Base-by-base conservation (phyloP, 1,140 invertebrate genomes). In the Drosophila jambulina region DNA sequence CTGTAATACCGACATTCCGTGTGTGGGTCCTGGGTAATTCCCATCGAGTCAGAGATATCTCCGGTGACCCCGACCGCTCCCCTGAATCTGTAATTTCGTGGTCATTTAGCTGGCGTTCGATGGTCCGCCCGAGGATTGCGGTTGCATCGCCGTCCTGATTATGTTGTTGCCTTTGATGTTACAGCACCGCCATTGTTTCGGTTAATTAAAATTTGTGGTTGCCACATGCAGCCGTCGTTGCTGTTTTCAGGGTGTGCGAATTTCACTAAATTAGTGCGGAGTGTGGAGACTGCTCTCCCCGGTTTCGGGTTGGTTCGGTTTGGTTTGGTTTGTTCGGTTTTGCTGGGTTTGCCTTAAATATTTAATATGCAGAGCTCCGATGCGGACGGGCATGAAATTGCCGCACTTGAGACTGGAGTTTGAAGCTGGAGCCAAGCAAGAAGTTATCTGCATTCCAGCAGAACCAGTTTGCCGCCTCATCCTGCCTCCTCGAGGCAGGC, bases 141-240 rank as follows among this genome's bases (percentile, higher is more conserved):
- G 78, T 83, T 75, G 61, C 58, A 49, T 54, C 65, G 53, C 54
- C 56, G 76, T 58, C 67, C 71, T 77, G 80, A 75, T 83, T 78
- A 82, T 82, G 80, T 64, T 69, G 81, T 70, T 79, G 78, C 65
- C 53, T 79, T 88, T 88, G 84, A 88, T 83, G 77, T 68, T 61
- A 71, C 78, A 63, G 54, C 75, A 64, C 76, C 81, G 84, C 81
- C 78, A 82, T 91, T 90, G 85, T 91, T 90, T 90, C 78, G 81
- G 81, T 90, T 90, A 90, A 90, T 90, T 90, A 90, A 90, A 85
- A 91, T 90, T 90, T 90, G 85, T 90, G 85, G 85, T 91, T 72
- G 67, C 57, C 54, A 51, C 71, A 62, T 64, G 61, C 53, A 58
- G 60, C 54, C 23, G 56, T 60, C 54, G 54, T 57, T 57, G 34